A percentile compares a stretch with the other conserved stretches of the same genome.
Conservation (phyloP, 2,797 vertebrate genomes). For the Thripadectes ignobilis region DNA sequence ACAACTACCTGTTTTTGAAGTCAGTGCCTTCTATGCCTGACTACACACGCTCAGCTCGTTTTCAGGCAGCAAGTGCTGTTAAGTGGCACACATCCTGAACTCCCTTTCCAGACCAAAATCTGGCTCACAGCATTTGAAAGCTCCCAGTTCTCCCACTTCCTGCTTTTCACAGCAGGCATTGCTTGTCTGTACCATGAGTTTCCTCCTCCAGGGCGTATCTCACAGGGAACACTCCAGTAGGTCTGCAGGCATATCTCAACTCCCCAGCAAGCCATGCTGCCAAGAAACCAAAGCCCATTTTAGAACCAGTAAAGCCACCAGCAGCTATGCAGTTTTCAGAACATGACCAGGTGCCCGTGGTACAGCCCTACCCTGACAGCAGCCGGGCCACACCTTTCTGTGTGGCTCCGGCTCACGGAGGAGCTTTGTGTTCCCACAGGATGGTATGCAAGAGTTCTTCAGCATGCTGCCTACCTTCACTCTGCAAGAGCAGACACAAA, state of each 20-base stretch:
- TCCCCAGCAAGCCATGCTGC: not conserved
- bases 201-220: not conserved
- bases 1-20: rapidly evolving
- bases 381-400: not conserved
- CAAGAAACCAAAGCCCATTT: constrained; percentile 17
- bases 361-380: not conserved
- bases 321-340: not conserved
- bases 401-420: not conserved
- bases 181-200: not conserved
- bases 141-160: not conserved
- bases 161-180: not conserved
- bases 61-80: not conserved
- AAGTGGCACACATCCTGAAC: not conserved
- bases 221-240: not conserved
- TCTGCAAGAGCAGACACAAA: not conserved
- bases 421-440: not conserved
- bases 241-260: not conserved
- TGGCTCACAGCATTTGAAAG: not conserved
- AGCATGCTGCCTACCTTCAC: not conserved
- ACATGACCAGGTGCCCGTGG: not conserved
- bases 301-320: not conserved
- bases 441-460: not conserved
- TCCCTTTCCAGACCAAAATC: not conserved
- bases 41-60: not conserved
- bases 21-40: not conserved